Percentiles rank a stretch among this genome's conserved stretches.
These are phyloP conservation scores for Corydoras maculifer DNA, from an alignment of 2,113 vertebrate species.

Conservation along the genomic window DNA sequence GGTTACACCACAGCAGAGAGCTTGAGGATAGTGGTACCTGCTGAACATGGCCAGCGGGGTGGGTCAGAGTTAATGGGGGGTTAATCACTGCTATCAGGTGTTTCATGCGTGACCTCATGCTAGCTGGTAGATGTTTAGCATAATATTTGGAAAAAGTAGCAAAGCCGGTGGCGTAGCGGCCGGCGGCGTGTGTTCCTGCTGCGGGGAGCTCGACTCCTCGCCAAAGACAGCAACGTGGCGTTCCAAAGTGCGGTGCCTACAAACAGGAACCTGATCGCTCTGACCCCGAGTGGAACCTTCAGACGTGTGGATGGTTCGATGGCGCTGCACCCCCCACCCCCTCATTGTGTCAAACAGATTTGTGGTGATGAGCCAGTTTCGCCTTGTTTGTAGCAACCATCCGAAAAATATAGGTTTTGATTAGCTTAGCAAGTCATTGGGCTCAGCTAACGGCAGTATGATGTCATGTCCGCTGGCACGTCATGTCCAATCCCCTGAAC, in stretches of 20 bases:
- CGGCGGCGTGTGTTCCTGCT: slow-evolving; percentile 1
- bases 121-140: slow-evolving; percentile 3
- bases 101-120: not conserved
- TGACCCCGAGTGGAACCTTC: slow-evolving; percentile 24
- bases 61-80: not conserved
- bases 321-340: slow-evolving; percentile 4
- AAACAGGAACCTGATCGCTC: slow-evolving; percentile 24
- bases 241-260: slow-evolving; percentile 3
- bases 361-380: slow-evolving; percentile 3
- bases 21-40: no score
- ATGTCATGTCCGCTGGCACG: not conserved
- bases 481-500: no score
- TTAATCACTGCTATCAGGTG: not conserved
- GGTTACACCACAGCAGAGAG: no score
- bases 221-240: slow-evolving; percentile 22
- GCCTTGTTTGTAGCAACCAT: slow-evolving; percentile 21
- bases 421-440: not conserved
- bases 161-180: not conserved
- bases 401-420: slow-evolving; percentile 6
- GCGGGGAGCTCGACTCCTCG: slow-evolving; percentile 15
- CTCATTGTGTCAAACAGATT: not conserved
- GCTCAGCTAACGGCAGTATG: slow-evolving; percentile 4
- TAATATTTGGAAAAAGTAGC: not conserved
- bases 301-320: slow-evolving; percentile 3
- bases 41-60: no score